phyloP scores from a whole-genome alignment of 2,113 vertebrate genomes.

The Sigmodon hispidus region DNA sequence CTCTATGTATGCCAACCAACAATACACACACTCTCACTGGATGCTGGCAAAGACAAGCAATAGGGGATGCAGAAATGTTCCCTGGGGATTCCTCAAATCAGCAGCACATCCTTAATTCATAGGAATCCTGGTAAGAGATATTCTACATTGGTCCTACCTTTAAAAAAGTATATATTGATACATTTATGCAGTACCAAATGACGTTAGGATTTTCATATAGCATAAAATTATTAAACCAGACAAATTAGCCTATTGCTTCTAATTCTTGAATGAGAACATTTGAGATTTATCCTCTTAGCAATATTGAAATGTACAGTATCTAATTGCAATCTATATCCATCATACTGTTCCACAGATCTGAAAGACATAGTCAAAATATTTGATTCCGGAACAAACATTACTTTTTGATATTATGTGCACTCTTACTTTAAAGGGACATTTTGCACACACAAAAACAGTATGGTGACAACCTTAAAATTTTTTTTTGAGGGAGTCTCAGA shows the following conservation, averaged over 20 bases:
- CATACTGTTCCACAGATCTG: background rate
- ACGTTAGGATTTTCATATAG: background rate
- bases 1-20: no score
- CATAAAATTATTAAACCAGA: background rate
- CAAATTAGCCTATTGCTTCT: background rate
- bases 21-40: background rate
- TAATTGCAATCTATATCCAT: background rate
- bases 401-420: background rate
- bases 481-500: background rate
- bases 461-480: background rate
- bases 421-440: background rate
- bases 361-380: background rate
- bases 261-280: background rate
- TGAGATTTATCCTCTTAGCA: background rate
- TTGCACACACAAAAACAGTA: background rate
- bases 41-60: background rate
- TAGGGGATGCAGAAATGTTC: accelerated
- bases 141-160: background rate
- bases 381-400: background rate
- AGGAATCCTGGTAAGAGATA: background rate
- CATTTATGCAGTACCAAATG: background rate
- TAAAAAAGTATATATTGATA: background rate
- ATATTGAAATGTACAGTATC: background rate
- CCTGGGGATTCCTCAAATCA: background rate
- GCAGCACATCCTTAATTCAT: background rate